Base-by-base conservation (phyloP, 2,888 invertebrate genomes). In the Drosophila antonietae region DNA sequence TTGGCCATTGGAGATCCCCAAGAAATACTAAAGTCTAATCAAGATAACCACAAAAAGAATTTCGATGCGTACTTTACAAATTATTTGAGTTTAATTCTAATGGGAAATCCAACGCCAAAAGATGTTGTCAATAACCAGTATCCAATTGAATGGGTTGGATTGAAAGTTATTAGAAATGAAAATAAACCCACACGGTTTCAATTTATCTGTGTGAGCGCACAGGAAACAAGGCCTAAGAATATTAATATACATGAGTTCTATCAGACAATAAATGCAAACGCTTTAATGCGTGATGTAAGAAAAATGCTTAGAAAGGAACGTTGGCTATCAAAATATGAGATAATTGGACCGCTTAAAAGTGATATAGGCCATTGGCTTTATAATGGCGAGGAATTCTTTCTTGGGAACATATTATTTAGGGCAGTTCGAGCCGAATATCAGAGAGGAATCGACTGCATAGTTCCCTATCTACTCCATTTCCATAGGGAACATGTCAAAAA, bases 141-240 rank as follows among this genome's bases (percentile, higher is more conserved):
- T 18, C 55, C 55, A 5, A 46, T 31, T 3, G 5, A 23, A 9
- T 55, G 31, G 65, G 57, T 76, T 46, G 37, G 28, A 20, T 47
- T 33, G 10, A 14, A 28, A 9, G n/a, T 9, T 18, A 8, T 49
- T 8, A 18, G 23, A 0, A 18, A 23, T 9, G n/a, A 14, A 3
- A 73, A 78, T 41, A 28, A 57, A 10, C 62, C 65, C 12, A 52
- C 28, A 9, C 44, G 41, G 3, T 78, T 73, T 66, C 20, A 44
- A 9, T 69, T 71, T 10, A 41, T n/a, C 33, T 49, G 47, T 12
- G 6, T 33, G 5, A 18, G n/a, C 20, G 44, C 20, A 0, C 15
- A 14, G 5, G 20, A 9, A n/a, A 10, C 9, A 0, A 6, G 31
- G 0, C 39, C 55, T 0, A 28, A 41, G 0, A 53, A 53, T 3